Base-by-base conservation (phyloP, 53 echinoderm and acorn worm species). In the Paracentrotus lividus region DNA sequence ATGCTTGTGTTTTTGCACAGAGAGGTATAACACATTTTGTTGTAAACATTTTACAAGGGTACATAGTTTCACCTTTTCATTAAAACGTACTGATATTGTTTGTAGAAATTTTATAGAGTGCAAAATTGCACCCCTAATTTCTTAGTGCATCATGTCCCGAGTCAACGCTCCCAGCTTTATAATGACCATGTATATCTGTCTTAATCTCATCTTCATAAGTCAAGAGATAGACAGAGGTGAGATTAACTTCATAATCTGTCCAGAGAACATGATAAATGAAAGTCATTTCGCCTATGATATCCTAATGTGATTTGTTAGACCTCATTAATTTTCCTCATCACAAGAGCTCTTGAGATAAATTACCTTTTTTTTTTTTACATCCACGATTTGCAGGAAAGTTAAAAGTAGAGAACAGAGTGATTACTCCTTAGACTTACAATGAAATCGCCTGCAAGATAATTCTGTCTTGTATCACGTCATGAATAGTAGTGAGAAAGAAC, bases 231-330 rank as follows among this genome's bases (percentile, higher is more conserved):
- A 81, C 81, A 81, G 44, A 26, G 81, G 43, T 24, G 3, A 64
- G 89, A 89, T 89, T 89, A 89, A 89, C 60, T 89, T 89, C 34
- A 43, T 89, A 89, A 89, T 89, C 89, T 65, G 64, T 89, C 44
- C 26, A 59, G 61, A 31, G 42, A 26, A 64, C 89, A 58, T 89
- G 89, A 89, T 89, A 89, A 89, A 89, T 89, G 89, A 89, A 89
- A 61, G 60, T 61, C 55, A 89, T 43, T 58, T 89, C 89, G 16
- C 15, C 60, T 27, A 42, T 89, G 45, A 54, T 57, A 87, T 56
- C 36, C 40, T 34, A 18, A 20, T 54, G 16, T 45, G 9, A 42
- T 26, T 81, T 78, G 0, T 86, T 53, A 86, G 20, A 18, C 4
- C 47, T 86, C 86, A 32, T 49, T 36, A 54, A 55, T 86, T 27